Percentiles rank a stretch among this genome's conserved stretches.
Evolutionary conservation across 2,888 invertebrate genomes (phyloP).

Genomic region (Odontomyia ornata): DNA sequence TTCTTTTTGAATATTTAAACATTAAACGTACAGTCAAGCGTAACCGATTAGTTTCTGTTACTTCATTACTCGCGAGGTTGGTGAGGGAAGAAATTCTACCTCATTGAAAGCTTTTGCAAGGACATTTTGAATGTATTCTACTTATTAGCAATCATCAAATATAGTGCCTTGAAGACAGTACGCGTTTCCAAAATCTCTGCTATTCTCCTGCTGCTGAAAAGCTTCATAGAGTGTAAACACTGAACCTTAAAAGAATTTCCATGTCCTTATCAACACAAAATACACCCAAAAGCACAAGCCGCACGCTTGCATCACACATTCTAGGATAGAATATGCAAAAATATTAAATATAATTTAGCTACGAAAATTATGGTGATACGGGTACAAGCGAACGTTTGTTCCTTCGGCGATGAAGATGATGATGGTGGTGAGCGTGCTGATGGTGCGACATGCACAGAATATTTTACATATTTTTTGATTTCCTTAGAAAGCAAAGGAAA

Average conservation of each 20-base stretch:
- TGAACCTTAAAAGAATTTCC: no score
- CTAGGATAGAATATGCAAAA: slow-evolving; percentile 38
- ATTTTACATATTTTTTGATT: slow-evolving; percentile 41
- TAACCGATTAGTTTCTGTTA: no score
- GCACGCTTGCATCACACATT: slow-evolving; percentile 35
- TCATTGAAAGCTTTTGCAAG: background rate
- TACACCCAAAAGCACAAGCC: background rate
- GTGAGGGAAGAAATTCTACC: background rate
- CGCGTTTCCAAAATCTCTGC: no score
- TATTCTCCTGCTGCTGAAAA: no score
- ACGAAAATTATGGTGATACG: slow-evolving; percentile 35
- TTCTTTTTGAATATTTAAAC: background rate
- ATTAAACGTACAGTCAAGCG: background rate
- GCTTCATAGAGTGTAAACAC: no score
- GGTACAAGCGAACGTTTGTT: slow-evolving; percentile 22
- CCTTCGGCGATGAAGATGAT: no score
- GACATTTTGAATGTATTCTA: background rate
- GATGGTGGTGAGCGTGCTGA: slow-evolving; percentile 21
- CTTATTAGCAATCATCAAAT: background rate
- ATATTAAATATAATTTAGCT: slow-evolving; percentile 45
- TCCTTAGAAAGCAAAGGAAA: background rate
- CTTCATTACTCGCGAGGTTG: background rate
- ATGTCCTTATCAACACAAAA: background rate
- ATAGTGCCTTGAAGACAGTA: no score
- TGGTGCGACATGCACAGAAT: slow-evolving; percentile 40